Evolutionary conservation across 2,113 vertebrate species (phyloP), one percentile per base, ranked within the genome.

Genomic region (Bujurquina vittata): DNA sequence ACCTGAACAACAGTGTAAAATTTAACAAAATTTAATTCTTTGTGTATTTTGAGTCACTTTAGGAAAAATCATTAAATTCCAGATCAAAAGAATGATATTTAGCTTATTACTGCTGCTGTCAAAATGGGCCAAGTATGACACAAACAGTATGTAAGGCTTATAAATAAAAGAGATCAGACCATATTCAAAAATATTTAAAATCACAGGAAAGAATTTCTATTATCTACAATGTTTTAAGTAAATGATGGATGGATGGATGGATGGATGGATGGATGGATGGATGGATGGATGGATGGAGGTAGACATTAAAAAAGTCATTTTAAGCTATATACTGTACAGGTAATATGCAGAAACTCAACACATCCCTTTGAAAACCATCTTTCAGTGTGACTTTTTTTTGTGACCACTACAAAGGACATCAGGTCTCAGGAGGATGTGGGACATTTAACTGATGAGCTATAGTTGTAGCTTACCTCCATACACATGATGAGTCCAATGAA

Each of bases 401-500:
- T 33, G 5, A 33, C 6, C 6, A 33, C 33, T 7, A 33, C 33
- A 33, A 6, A 33, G 33, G 33, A 33, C 33, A 7, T 33, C 6
- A 37, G 35, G 35, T 37, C 2, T 9, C 9, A 10, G 35, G 7
- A 37, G 35, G 35, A 4, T 65, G 40, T 65, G 26, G 11, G 40
- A 20, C 20, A 23, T 81, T 17, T 55, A 67, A 22, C 11, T 11
- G 10, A 69, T 7, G 12, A 72, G 46, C 18, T 72, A 72, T 54
- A 52, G n/a, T 10, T 40, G 79, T 59, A 57, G 73, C 95, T 96
- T 93, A 99, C 98, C 97, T 99, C 98, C 0, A 96, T 99, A 72
- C 99, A 77, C 98, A 99, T 99, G 75, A 99, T 96, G 9, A 99
- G 96, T 85, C 98, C 98, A 7, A 99, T 92, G 74, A 99, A 90